Evolutionary conservation across 1,140 invertebrate genomes (phyloP), one percentile per base, ranked within the genome.

Genomic region (Drosophila mojavensis): DNA sequence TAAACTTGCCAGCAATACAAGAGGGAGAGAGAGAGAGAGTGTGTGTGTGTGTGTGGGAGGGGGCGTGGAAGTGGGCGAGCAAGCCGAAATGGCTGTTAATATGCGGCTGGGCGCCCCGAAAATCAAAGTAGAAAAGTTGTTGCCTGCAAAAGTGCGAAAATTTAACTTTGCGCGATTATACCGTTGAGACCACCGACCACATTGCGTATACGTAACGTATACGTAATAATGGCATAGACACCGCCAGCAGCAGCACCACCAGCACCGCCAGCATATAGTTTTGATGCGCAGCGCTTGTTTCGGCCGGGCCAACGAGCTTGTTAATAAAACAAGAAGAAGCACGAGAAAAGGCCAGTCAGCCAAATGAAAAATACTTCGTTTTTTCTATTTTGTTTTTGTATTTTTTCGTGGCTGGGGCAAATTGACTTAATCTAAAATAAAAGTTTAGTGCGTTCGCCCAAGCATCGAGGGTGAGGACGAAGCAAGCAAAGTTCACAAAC

Each of bases 381-480:
- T 30, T 30, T 5, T 5, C 1, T 30, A 5, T 30, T 30, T 30
- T 30, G 4, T 30, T 30, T 30, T 30, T 5, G 0, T 30, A 3
- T 30, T 30, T 30, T 33, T 78, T 73, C 47, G 56, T 48, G 67
- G 39, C 36, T 53, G 47, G 62, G 83, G 72, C 66, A 89, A 88
- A 88, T 88, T 89, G 83, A 88, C 83, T 88, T 88, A 89, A 88
- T 88, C 83, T 88, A 88, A 83, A 88, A 88, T 88, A 88, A 88
- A 88, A 88, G 77, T 88, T 88, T 89, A 88, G 83, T 82, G 83
- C 72, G 65, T 61, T 70, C 53, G 64, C 63, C 47, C 75, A 58
- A 73, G 69, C 59, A 58, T 17, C n/a, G 11, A 26, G 20, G 10
- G 39, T 20, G 28, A 5, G 28, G 50, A 7, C 3, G 47, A 60